These are phyloP conservation scores for Acanthurus leucopareius DNA, from an alignment of 2,797 vertebrate species.

Conservation along the genomic window DNA sequence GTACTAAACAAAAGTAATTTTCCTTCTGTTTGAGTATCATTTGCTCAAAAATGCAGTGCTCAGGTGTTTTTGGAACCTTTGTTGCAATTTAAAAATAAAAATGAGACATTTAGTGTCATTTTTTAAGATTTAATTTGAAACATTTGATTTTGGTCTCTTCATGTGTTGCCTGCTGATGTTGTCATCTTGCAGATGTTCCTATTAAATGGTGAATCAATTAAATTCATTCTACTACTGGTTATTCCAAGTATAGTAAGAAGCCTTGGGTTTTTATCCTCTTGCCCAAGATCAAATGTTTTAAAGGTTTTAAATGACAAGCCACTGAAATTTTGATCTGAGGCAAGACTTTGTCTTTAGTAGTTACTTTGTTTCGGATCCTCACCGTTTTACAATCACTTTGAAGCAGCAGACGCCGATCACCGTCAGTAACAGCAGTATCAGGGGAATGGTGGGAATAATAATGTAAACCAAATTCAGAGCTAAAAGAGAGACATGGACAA, in stretches of 20 bases:
- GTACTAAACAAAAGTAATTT: neutral
- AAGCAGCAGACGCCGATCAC: constrained; percentile 87
- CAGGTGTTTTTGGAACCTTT: neutral
- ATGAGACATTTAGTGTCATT: neutral
- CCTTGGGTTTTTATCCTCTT: neutral
- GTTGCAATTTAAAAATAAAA: neutral
- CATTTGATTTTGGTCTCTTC: neutral
- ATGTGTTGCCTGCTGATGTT: neutral
- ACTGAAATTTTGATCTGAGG: neutral
- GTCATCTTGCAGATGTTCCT: neutral
- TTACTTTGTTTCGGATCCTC: constrained; percentile 60
- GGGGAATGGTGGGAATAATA: constrained; percentile 89
- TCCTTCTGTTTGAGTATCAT: neutral
- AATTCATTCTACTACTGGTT: too few relatives aligned
- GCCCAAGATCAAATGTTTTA: neutral
- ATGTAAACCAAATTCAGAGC: constrained; percentile 88
- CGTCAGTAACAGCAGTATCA: constrained; percentile 89
- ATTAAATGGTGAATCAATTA: neutral
- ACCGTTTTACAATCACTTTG: constrained; percentile 88
- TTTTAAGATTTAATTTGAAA: neutral
- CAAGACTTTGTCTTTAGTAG: neutral
- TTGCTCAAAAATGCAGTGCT: neutral
- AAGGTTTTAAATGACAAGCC: neutral
- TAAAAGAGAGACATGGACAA: constrained; percentile 40
- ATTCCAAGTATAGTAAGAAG: neutral